Conservation (phyloP, 2,888 invertebrate genomes). For the Xestia sexstrigata region DNA sequence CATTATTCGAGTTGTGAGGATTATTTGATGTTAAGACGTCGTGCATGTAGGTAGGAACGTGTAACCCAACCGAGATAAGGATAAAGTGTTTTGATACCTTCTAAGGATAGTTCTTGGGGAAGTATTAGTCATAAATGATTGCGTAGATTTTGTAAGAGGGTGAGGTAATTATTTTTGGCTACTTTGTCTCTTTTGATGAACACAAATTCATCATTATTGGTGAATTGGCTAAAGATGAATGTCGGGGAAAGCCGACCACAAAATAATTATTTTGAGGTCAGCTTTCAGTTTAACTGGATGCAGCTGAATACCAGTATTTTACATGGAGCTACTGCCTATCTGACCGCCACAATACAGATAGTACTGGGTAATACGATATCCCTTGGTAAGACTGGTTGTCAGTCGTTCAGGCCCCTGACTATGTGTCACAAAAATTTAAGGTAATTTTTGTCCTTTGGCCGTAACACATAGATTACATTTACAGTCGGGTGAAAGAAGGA, state of each 20-base stretch:
- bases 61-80: constrained; percentile 19
- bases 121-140: not conserved
- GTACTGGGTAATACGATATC: not conserved
- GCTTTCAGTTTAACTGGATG: not conserved
- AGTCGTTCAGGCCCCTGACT: not conserved
- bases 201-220: not conserved
- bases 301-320: not conserved
- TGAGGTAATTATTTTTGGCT: not conserved
- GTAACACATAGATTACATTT: not conserved
- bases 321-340: not conserved
- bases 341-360: not conserved
- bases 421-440: not conserved
- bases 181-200: not conserved
- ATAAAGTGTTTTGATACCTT: constrained; percentile 22
- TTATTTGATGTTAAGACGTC: constrained; percentile 39
- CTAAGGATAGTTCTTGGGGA: constrained; percentile 10
- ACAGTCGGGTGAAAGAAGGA: not conserved
- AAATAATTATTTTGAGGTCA: not conserved
- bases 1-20: constrained; percentile 32
- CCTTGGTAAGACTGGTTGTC: not conserved
- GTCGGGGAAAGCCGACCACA: too few species aligned
- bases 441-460: too few species aligned
- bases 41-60: constrained; percentile 22
- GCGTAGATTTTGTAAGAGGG: not conserved
- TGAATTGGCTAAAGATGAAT: too few species aligned